Evolutionary conservation across 92 coral and sea anemone species (phyloP).

Genomic region (Palythoa heliodiscus): DNA sequence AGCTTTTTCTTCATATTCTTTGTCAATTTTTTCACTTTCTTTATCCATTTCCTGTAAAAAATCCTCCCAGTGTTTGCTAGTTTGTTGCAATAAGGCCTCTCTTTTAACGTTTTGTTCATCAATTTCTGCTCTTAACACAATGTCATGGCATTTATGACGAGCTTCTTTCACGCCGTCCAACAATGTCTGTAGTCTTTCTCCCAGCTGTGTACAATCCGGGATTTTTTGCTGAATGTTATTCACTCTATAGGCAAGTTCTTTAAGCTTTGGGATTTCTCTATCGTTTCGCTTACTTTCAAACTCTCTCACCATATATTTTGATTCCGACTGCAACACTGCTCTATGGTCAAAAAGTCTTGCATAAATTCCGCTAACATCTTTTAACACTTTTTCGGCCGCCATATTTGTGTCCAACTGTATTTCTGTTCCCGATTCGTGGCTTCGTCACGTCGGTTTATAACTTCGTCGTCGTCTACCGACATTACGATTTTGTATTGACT

Average conservation of each 20-base stretch:
- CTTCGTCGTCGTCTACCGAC: slow-evolving; percentile 20
- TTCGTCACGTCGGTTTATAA: slow-evolving; percentile 3
- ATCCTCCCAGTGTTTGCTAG: slow-evolving; percentile 77
- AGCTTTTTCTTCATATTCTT: slow-evolving; percentile 69
- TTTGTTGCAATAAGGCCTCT: slow-evolving; percentile 68
- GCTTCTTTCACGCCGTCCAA: slow-evolving; percentile 75
- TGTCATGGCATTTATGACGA: slow-evolving; percentile 77
- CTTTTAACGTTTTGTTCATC: slow-evolving; percentile 67
- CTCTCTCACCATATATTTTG: slow-evolving; percentile 84
- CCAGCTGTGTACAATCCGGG: slow-evolving; percentile 66
- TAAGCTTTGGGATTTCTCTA: slow-evolving; percentile 75
- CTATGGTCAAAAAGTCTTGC: slow-evolving; percentile 90
- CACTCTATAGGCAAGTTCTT: slow-evolving; percentile 68
- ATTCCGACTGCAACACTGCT: slow-evolving; percentile 77
- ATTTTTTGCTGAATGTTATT: slow-evolving; percentile 73
- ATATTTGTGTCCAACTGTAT: slow-evolving; percentile 60
- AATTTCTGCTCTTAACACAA: slow-evolving; percentile 79
- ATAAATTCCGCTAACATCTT: slow-evolving; percentile 81
- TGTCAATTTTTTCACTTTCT: slow-evolving; percentile 73
- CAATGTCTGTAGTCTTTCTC: slow-evolving; percentile 63
- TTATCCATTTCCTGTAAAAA: slow-evolving; percentile 74
- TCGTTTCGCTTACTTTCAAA: slow-evolving; percentile 92
- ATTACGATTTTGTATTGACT: slow-evolving; percentile 36
- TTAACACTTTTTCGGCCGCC: slow-evolving; percentile 89
- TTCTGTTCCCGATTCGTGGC: background rate